Base-by-base conservation (phyloP, 2,888 invertebrate genomes). In the Shargacucullia verbasci region DNA sequence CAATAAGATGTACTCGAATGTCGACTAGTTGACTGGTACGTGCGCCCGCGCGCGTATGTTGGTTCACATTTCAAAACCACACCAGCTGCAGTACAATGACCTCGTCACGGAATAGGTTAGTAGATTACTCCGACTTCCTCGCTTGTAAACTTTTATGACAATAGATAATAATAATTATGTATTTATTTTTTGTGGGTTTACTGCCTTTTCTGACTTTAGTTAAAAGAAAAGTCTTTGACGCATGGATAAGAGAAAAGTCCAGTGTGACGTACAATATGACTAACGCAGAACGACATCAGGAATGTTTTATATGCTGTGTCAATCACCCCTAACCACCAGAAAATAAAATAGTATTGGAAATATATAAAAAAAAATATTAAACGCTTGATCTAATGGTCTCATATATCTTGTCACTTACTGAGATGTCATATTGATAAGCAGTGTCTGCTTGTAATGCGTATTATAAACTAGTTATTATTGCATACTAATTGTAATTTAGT, bases 41-140 rank as follows among this genome's bases (percentile, higher is more conserved):
- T 80, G 81, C 78, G 70, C 59, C 52, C 55, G 66, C 76, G 77
- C 81, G 69, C 79, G 80, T 82, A 70, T 68, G 43, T 46, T 70
- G 54, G 64, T 64, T 53, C 60, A 47, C 45, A 71, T 84, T 83
- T 84, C 81, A 77, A 81, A 84, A 84, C 70, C 74, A 44, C 66
- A n/a, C n/a, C n/a, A 67, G 83, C 80, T 78, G 47, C 53, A 70
- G 85, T 83, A 78, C 86, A 83, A 80, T 67, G 84, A 85, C 86
- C 86, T 86, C 87, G 84, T 59, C 49, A 57, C 73, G 69, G 74
- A 81, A 80, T 82, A 72, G 73, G 79, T 78, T 76, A 78, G 69
- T 78, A 71, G 76, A 80, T 60, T 78, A 70, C 75, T 61, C 59
- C 63, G 60, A 79, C 77, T 85, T 84, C 79, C 82, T 76, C 61